Percentiles rank a stretch among this genome's conserved stretches.
Conservation (phyloP, 2,888 invertebrate genomes). For the Polydrusus tereticollis region DNA sequence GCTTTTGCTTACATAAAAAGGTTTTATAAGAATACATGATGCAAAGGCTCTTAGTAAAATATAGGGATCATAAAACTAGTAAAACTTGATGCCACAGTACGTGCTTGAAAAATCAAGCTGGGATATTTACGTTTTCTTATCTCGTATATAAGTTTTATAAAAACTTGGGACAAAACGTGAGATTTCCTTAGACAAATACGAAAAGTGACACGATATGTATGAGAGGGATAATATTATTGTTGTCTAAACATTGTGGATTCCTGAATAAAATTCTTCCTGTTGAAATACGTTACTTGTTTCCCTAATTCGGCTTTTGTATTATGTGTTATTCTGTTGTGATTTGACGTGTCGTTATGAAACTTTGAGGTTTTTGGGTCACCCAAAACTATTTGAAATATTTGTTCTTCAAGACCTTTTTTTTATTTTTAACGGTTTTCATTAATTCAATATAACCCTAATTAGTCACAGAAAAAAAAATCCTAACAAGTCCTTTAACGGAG, state of each 20-base stretch:
- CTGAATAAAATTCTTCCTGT: not conserved
- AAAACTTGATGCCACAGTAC: conserved; percentile 29
- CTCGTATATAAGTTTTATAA: conserved; percentile 32
- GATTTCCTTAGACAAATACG: conserved; percentile 19
- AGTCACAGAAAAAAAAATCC: too few species aligned
- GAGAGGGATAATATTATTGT: conserved; percentile 9
- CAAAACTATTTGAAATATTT: too few species aligned
- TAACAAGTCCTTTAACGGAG: too few species aligned
- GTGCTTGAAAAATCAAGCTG: conserved; percentile 37
- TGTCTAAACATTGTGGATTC: not conserved
- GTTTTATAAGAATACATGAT: conserved; percentile 23
- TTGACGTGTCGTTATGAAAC: not conserved
- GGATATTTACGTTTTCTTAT: conserved; percentile 33
- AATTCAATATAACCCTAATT: too few species aligned
- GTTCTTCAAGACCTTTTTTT: too few species aligned
- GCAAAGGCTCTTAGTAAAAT: conserved; percentile 29
- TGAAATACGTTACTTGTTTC: not conserved
- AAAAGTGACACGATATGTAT: conserved; percentile 14
- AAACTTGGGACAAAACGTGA: conserved; percentile 24
- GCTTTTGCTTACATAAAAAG: conserved; percentile 27
- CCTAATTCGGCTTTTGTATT: not conserved
- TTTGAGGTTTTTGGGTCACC: not conserved
- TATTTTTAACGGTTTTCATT: too few species aligned
- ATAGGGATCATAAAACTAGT: conserved; percentile 32
- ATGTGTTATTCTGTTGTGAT: not conserved